Conservation (phyloP, 30 jellyfish, hydroid and myxozoan genomes). For the Aurelia coerulea region DNA sequence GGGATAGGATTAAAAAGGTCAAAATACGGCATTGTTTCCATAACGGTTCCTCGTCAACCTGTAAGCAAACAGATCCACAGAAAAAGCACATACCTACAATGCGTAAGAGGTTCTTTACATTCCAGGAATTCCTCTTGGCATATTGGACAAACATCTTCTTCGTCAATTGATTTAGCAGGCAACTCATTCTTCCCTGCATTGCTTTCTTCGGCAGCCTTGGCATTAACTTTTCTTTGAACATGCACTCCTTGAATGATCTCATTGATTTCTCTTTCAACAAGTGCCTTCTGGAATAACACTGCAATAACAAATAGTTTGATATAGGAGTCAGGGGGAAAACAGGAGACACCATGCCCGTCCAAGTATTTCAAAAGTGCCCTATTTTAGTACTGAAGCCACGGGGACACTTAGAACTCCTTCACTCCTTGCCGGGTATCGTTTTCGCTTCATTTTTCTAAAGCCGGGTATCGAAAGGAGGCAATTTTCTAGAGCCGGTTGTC, state of each 20-base stretch:
- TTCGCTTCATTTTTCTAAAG: too few relatives aligned
- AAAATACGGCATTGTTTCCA: too few relatives aligned
- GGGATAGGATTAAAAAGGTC: too few relatives aligned
- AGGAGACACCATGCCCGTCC: too few relatives aligned
- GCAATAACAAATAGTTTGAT: conserved; percentile 4
- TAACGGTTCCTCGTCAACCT: neutral
- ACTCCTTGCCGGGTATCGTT: too few relatives aligned
- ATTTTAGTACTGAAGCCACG: too few relatives aligned
- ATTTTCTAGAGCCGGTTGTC: too few relatives aligned
- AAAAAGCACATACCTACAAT: conserved; percentile 73
- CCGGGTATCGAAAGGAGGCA: too few relatives aligned
- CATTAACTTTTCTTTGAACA: conserved; percentile 15
- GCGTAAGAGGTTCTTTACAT: conserved; percentile 62
- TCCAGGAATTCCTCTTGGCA: conserved; percentile 81
- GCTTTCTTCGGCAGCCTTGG: neutral
- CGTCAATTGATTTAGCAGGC: conserved; percentile 66
- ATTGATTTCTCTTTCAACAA: conserved; percentile 84
- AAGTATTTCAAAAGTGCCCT: neutral
- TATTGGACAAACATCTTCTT: conserved; percentile 91
- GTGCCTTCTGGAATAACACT: conserved; percentile 81
- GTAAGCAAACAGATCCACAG: neutral
- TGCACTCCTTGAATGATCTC: conserved; percentile 72
- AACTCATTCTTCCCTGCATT: conserved; percentile 32
- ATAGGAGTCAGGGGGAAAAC: neutral
- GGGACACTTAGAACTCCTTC: too few relatives aligned